These are phyloP conservation scores for Tenthredo notha DNA, from an alignment of 2,888 invertebrate species.

Conservation along the genomic window DNA sequence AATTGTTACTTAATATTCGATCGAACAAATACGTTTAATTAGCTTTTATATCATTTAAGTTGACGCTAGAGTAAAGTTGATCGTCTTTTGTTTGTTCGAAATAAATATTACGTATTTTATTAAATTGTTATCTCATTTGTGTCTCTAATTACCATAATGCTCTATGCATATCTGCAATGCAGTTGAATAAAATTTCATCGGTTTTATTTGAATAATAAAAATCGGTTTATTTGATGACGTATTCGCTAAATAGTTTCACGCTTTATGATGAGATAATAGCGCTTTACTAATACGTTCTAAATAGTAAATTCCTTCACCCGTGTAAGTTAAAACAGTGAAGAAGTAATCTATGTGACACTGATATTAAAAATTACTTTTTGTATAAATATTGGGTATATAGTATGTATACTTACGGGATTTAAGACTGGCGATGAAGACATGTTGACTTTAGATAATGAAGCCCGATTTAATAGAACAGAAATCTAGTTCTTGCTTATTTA, in stretches of 20 bases:
- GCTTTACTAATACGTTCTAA: background rate
- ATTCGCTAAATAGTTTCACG: background rate
- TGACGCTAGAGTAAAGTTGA: background rate
- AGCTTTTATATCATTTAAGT: background rate
- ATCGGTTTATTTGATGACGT: background rate
- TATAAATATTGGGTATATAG: conserved; percentile 59
- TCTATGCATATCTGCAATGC: conserved; percentile 1
- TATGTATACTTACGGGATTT: conserved; percentile 45
- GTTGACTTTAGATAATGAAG: background rate
- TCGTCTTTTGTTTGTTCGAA: background rate
- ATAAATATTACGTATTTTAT: background rate
- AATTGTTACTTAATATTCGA: background rate
- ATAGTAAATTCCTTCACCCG: background rate
- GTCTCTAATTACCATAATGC: background rate
- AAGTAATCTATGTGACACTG: conserved; percentile 36
- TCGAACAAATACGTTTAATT: background rate
- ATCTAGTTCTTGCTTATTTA: background rate
- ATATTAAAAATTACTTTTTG: conserved; percentile 50
- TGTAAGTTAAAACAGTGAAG: background rate
- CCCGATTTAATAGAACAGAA: conserved; percentile 20
- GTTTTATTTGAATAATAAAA: background rate
- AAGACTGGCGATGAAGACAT: conserved; percentile 48
- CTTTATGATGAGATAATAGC: background rate
- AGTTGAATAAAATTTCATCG: background rate
- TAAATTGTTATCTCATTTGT: background rate